Base-by-base conservation (phyloP, 2,888 invertebrate species). In the Macaria liturata region DNA sequence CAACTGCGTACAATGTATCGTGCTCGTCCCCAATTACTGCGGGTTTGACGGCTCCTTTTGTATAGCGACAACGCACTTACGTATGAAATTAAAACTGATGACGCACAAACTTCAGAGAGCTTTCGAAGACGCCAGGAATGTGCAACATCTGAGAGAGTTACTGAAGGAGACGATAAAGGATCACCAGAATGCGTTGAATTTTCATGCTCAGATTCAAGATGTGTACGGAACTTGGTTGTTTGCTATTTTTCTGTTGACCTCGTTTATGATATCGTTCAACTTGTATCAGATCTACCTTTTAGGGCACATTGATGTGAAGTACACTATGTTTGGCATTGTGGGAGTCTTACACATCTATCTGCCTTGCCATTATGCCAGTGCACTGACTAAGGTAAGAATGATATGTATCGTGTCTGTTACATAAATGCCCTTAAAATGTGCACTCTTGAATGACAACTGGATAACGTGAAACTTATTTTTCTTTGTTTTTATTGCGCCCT, bases 41-140 rank as follows among this genome's bases (percentile, higher is more conserved):
- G 86, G 87, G 1, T 80, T 87, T 8, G 88, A 87, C 42, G 85
- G 86, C 0, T 84, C 84, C 0, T 87, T 86, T 56, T 86, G 87
- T 54, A 86, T 88, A 49, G 81, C 82, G 0, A 83, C 80, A 0
- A 83, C 80, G 0, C 85, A 88, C 62, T 67, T 86, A 34, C 70
- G 81, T 4, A 66, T 88, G 1, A 88, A 88, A 62, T 57, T 88
- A 9, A 85, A 86, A 66, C 56, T 88, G 45, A 64, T 86, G 59
- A 61, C 71, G 0, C 73, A 76, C 44, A 84, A 82, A 59, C 66
- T 84, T 34, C 40, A 71, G 0, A 78, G 63, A 48, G 79, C 81
- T 0, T 86, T 85, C 59, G 61, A 67, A 40, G 64, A 75, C 46
- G 68, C 83, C 0, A 72, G 63, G 20, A 70, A 66, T 42, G 59